phyloP scores from a whole-genome alignment of 2,113 vertebrate species.

The Emydura subglobosa region DNA sequence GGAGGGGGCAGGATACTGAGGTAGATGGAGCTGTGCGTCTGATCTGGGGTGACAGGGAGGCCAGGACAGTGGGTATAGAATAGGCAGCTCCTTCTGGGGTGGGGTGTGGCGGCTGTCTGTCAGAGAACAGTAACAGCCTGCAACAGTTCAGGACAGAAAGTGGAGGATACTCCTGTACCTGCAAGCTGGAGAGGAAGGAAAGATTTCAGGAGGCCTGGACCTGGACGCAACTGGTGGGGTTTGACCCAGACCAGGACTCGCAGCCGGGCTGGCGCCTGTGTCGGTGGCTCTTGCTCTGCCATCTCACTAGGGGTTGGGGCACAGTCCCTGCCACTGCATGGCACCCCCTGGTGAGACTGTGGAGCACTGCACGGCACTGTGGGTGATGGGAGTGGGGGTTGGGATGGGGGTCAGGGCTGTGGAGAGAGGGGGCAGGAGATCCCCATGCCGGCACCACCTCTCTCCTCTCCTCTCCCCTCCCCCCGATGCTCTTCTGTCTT shows the following conservation, averaged over 20 bases:
- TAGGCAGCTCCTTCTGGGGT: not conserved
- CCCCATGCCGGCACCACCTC: too few species aligned
- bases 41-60: not conserved
- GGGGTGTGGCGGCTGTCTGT: not conserved
- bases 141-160: not conserved
- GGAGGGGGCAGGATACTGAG: too few species aligned
- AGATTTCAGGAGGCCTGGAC: not conserved
- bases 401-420: accelerated
- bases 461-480: too few species aligned
- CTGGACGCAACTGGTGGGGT: not conserved
- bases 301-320: too few species aligned
- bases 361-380: not conserved
- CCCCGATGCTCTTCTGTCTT: not conserved
- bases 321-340: too few species aligned
- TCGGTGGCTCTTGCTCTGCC: too few species aligned
- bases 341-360: not conserved
- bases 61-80: not conserved
- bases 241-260: too few species aligned
- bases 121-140: not conserved
- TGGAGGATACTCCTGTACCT: not conserved
- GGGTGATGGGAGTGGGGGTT: accelerated
- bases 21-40: too few species aligned
- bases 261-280: too few species aligned
- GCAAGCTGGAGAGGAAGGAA: not conserved
- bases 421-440: not conserved